phyloP scores from a whole-genome alignment of 2,113 vertebrate genomes.

The Naja naja region DNA sequence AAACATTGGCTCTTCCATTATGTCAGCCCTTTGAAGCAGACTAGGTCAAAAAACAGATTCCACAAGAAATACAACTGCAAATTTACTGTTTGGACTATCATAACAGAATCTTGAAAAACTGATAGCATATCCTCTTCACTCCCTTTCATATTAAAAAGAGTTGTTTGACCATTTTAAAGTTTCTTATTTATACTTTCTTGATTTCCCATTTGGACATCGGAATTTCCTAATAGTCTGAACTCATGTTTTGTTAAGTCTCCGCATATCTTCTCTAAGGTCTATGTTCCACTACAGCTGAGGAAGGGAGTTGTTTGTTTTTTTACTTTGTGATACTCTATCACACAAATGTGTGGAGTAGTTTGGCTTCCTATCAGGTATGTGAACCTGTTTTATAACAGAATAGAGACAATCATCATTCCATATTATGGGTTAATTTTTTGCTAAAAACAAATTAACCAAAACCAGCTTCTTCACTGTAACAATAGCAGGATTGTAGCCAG shows the following conservation, averaged over 20 bases:
- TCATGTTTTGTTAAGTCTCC: neutral
- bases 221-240: neutral
- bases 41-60: neutral
- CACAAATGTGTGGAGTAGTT: neutral
- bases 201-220: neutral
- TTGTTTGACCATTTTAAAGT: neutral
- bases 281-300: neutral
- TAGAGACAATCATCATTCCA: neutral
- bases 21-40: neutral
- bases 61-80: neutral
- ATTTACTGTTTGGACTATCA: neutral
- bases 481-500: neutral
- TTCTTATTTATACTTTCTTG: neutral
- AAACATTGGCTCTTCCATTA: neutral
- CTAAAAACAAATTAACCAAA: slow-evolving; percentile 5
- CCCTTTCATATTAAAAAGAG: neutral
- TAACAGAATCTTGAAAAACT: neutral
- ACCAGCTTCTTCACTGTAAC: neutral
- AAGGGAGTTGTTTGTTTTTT: neutral
- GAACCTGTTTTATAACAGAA: neutral
- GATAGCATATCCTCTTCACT: neutral
- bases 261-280: neutral
- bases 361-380: neutral
- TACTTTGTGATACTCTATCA: neutral
- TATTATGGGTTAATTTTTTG: neutral